Evolutionary conservation across 2,888 invertebrate species (phyloP).

Genomic region (Nymphalis c-album): DNA sequence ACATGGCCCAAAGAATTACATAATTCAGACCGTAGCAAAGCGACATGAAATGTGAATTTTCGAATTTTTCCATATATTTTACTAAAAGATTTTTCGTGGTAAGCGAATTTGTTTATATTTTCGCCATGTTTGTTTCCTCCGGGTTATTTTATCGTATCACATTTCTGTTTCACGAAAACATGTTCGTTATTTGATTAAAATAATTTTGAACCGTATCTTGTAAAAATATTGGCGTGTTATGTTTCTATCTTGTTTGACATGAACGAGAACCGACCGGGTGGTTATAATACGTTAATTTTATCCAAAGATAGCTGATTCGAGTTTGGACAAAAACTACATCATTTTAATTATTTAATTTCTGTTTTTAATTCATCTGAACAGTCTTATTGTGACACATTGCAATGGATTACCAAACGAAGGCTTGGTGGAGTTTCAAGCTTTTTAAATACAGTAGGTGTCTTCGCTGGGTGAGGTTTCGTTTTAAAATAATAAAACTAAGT

Average conservation of each 20-base stretch:
- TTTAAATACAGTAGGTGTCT: neutral
- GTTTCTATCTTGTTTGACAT: neutral
- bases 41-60: neutral
- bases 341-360: too few species aligned
- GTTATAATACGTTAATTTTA: too few species aligned
- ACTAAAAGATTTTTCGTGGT: neutral
- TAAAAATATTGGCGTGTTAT: neutral
- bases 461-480: too few species aligned
- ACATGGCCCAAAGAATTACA: too few species aligned
- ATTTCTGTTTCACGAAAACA: neutral
- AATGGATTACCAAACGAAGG: neutral
- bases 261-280: too few species aligned
- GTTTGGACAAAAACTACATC: too few species aligned
- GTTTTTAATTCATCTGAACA: too few species aligned
- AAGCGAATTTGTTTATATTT: conserved; percentile 13
- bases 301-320: too few species aligned
- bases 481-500: too few species aligned
- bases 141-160: conserved; percentile 1
- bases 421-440: neutral
- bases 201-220: neutral
- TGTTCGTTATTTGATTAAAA: conserved; percentile 13
- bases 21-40: neutral
- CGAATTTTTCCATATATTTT: neutral
- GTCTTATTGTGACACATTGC: too few species aligned
- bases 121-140: conserved; percentile 14